Percentiles rank a stretch among this genome's conserved stretches.
These are phyloP conservation scores for Cynodonichthys magdalenae DNA, from an alignment of 2,797 vertebrate genomes.

Conservation along the genomic window DNA sequence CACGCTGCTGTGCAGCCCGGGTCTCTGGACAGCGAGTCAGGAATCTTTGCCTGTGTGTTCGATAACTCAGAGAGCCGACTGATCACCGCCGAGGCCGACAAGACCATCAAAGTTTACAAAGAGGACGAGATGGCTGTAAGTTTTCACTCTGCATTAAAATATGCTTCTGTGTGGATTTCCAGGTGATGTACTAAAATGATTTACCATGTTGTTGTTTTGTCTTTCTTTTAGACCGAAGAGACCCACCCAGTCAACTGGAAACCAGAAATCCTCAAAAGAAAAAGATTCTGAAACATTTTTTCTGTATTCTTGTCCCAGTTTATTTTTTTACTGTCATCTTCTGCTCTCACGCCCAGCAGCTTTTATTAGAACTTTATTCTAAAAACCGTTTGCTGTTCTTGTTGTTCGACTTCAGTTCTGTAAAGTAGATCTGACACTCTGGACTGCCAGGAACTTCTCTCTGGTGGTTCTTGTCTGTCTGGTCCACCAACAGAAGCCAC, in stretches of 20 bases:
- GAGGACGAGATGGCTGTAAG: slow-evolving; percentile 95
- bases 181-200: background rate
- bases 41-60: slow-evolving; percentile 95
- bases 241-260: slow-evolving; percentile 98
- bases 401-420: slow-evolving; percentile 38
- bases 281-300: slow-evolving; percentile 87
- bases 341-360: slow-evolving; percentile 20
- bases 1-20: slow-evolving; percentile 97
- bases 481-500: slow-evolving; percentile 53
- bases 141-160: background rate
- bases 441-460: slow-evolving; percentile 59
- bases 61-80: slow-evolving; percentile 94
- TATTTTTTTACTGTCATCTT: slow-evolving; percentile 33
- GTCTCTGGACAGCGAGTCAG: slow-evolving; percentile 97
- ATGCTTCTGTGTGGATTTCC: background rate
- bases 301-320: slow-evolving; percentile 4
- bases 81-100: slow-evolving; percentile 97
- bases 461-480: slow-evolving; percentile 47
- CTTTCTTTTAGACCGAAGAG: slow-evolving; percentile 91
- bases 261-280: slow-evolving; percentile 98
- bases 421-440: slow-evolving; percentile 34
- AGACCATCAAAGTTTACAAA: slow-evolving; percentile 98
- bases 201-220: slow-evolving; percentile 66
- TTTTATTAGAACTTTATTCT: slow-evolving; percentile 23
- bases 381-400: slow-evolving; percentile 65